phyloP scores from a whole-genome alignment of 2,888 invertebrate species.

The Cristatella mucedo region DNA sequence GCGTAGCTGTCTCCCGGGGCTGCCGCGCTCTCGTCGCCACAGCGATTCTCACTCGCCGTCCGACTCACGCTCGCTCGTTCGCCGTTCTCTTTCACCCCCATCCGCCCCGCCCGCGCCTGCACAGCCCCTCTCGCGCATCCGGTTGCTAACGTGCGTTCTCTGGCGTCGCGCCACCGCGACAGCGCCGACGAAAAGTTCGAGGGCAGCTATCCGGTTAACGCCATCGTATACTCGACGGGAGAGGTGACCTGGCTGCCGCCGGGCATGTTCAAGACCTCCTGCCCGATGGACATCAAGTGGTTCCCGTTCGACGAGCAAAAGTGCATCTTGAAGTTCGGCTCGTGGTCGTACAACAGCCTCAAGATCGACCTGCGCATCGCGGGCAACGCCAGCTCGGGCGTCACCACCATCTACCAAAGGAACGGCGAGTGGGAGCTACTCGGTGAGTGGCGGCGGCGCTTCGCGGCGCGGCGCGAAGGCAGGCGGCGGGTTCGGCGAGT shows the following conservation, averaged over 20 bases:
- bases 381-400: constrained; percentile 68
- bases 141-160: no score
- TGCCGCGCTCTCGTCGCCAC: no score
- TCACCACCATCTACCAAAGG: constrained; percentile 90
- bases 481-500: no score
- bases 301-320: constrained; percentile 98
- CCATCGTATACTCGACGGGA: constrained; percentile 85
- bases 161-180: no score
- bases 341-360: constrained; percentile 89
- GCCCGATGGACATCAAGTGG: constrained; percentile 98
- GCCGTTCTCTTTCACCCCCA: no score
- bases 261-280: constrained; percentile 95
- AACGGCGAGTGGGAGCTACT: constrained; percentile 99
- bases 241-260: constrained; percentile 91
- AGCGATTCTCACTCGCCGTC: no score
- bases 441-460: no score
- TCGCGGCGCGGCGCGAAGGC: no score
- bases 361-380: constrained; percentile 82
- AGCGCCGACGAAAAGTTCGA: constrained; percentile 99
- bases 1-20: no score
- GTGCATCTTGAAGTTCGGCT: constrained; percentile 97
- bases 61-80: no score
- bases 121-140: no score
- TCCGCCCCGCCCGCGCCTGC: no score
- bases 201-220: constrained; percentile 93